These are phyloP conservation scores for Cryptophagus acutangulus DNA, from an alignment of 2,888 invertebrate genomes.

Conservation along the genomic window DNA sequence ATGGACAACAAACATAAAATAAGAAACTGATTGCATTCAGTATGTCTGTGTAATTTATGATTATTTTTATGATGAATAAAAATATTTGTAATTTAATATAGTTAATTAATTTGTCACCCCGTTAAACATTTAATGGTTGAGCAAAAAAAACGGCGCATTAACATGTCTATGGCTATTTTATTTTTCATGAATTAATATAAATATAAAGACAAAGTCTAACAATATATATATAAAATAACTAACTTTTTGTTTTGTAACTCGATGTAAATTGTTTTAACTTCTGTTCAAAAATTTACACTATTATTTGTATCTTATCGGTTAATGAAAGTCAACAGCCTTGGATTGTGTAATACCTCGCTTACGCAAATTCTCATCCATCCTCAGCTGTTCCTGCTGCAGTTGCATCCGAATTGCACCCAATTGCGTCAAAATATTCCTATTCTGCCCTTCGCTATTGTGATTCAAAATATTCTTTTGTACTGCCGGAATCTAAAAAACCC, in stretches of 20 bases:
- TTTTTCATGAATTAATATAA: no score
- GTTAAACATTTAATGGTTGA: no score
- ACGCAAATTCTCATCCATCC: conserved; percentile 51
- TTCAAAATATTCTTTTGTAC: conserved; percentile 60
- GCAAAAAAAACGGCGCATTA: no score
- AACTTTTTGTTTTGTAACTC: conserved; percentile 32
- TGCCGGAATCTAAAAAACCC: conserved; percentile 54
- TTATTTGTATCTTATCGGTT: conserved; percentile 17
- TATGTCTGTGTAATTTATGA: conserved; percentile 48
- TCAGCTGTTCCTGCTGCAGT: conserved; percentile 61
- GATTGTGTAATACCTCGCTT: conserved; percentile 44
- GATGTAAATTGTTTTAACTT: conserved; percentile 31
- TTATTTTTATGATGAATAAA: conserved; percentile 49
- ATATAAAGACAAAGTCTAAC: conserved; percentile 43
- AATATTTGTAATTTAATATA: conserved; percentile 48
- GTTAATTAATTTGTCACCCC: no score
- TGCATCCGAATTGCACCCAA: conserved; percentile 64
- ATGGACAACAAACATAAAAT: no score
- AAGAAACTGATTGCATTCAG: conserved; percentile 40
- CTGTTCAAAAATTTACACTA: not conserved
- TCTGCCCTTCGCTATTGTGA: conserved; percentile 46
- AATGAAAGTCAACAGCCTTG: conserved; percentile 46
- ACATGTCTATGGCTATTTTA: no score
- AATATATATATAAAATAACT: conserved; percentile 41
- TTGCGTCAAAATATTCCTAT: conserved; percentile 59